Base-by-base conservation (phyloP, 2,113 vertebrate species). In the Psilopsiagon aymara region DNA sequence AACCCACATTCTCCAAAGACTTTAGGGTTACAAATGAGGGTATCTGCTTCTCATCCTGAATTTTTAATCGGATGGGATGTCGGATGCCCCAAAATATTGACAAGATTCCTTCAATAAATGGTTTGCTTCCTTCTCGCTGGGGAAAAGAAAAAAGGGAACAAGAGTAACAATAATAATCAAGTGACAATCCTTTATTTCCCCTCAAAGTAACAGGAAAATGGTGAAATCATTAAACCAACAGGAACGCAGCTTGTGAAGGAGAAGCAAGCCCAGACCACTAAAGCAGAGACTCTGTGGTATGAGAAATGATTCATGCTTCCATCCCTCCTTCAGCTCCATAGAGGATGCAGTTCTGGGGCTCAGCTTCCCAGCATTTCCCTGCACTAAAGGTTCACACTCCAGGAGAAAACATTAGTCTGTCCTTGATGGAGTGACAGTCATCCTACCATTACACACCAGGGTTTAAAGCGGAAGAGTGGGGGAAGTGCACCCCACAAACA, bases 51-150 rank as follows among this genome's bases (percentile, higher is more conserved):
- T 99, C 98, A 93, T 99, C 99, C 90, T 99, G 99, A 92, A 99
- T 99, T 97, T 99, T 99, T 28, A 99, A 95, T n/a, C 97, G 97
- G 94, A 99, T 99, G 11, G 98, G 99, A 77, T 97, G 97, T 23
- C 96, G 97, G 13, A 99, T 98, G 64, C 99, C 99, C 99, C 99
- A 99, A 46, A 98, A 99, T 94, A 99, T 98, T 10, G 98, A 98
- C 84, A 99, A 91, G 87, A 98, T 97, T 11, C 99, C 99, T 92
- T 99, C 99, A 37, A 99, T 97, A 68, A 98, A 96, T 60, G 98
- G 97, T 25, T 97, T 78, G 43, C 96, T 97, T 78, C 97, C 97
- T 92, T 96, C 96, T n/a, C 8, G 51, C 98, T 98, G 82, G 37
- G 52, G 80, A 86, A 66, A 8, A n/a, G 13, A 24, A 55, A 27